Percentiles rank a stretch among this genome's conserved stretches.
Evolutionary conservation across 2,113 vertebrate species (phyloP).

Genomic region (Crotalus helleri): DNA sequence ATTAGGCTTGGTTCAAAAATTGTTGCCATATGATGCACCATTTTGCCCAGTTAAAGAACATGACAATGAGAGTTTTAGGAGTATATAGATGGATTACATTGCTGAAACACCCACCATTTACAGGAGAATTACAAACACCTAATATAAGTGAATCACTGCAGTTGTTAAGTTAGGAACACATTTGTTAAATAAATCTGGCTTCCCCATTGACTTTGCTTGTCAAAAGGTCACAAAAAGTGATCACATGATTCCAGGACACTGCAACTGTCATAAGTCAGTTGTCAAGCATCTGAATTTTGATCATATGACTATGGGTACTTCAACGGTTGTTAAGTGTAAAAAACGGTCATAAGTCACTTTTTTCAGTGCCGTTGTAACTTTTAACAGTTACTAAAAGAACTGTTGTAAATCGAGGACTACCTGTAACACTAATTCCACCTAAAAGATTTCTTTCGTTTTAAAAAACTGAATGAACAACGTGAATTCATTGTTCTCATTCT

Average conservation of each 20-base stretch:
- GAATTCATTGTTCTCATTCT: not conserved
- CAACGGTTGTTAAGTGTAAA: not conserved
- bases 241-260: not conserved
- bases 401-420: not conserved
- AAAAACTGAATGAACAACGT: not conserved
- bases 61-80: not conserved
- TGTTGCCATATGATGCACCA: not conserved
- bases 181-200: not conserved
- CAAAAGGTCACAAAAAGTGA: not conserved
- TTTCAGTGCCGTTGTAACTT: not conserved
- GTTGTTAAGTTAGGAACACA: not conserved
- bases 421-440: not conserved
- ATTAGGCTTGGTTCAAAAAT: not conserved
- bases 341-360: not conserved
- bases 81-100: not conserved
- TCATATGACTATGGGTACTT: not conserved
- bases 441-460: not conserved
- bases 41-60: not conserved
- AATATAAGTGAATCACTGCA: not conserved
- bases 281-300: not conserved
- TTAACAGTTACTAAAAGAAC: not conserved
- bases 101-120: not conserved
- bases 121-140: not conserved
- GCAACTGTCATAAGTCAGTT: not conserved
- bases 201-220: not conserved